Base-by-base conservation (phyloP, 2,113 vertebrate genomes). In the Hemibagrus wyckioides region DNA sequence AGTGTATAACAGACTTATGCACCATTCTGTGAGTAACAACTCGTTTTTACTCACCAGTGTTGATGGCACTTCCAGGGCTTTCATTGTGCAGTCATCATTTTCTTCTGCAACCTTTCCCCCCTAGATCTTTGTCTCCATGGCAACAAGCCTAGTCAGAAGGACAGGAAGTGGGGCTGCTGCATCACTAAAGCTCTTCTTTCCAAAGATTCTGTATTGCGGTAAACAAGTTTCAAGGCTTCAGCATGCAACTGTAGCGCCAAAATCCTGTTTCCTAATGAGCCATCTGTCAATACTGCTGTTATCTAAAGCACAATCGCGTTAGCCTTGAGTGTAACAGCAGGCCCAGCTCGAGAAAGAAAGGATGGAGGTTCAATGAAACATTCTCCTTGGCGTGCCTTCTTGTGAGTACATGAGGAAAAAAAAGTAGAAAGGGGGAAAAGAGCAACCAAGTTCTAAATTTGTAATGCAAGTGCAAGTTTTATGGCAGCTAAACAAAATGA, bases 241-340 rank as follows among this genome's bases (percentile, higher is more conserved):
- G 41, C 48, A 17, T 48, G 44, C 56, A 67, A 75, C 41, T 17
- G 25, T 76, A 82, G 59, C 30, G 44, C 28, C 77, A 86, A 84
- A 89, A 88, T 89, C 84, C 88, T 92, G 89, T 89, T 93, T 89
- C 89, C 89, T 94, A 94, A 94, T 93, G 93, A 95, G 91, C 92
- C 93, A 93, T 92, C 93, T 93, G 93, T 92, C 92, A 92, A 71
- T 71, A 81, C 36, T 85, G 44, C 91, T 82, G 88, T 91, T 92
- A 90, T 88, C 89, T n/a, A 81, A 88, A 75, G 82, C 73, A 82
- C 63, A 77, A 89, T 86, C 83, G 65, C 48, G 86, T 88, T 79
- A 71, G 54, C 33, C 50, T 80, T 86, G 84, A 88, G 65, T 84
- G 50, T 67, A 81, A 84, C 81, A 87, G 76, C 41, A 75, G 80